Percentiles rank a stretch among this genome's conserved stretches.
Conservation (phyloP, 1,140 invertebrate species). For the Megalopta genalis region DNA sequence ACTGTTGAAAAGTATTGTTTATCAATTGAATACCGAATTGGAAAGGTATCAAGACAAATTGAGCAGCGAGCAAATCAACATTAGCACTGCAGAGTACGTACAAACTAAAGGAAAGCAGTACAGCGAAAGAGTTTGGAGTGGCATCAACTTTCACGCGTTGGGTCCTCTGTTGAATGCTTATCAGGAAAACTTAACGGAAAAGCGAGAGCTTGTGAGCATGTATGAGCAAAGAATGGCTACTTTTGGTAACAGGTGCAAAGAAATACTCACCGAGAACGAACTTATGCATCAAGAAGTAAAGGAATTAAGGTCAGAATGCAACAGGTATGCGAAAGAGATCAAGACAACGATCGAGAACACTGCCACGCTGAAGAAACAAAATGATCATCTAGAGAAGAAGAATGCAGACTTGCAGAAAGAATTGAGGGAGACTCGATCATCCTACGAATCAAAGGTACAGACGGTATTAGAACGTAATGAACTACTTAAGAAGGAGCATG, state of each 20-base stretch:
- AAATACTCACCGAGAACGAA: conserved; percentile 84
- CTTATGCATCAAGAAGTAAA: conserved; percentile 81
- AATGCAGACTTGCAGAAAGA: conserved; percentile 81
- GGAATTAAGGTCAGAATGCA: conserved; percentile 79
- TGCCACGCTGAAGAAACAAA: conserved; percentile 82
- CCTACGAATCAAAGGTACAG: conserved; percentile 83
- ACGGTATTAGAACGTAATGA: conserved; percentile 82
- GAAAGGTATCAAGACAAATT: conserved; percentile 85
- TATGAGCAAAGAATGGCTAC: conserved; percentile 83
- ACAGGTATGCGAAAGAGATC: conserved; percentile 73
- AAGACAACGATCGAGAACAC: conserved; percentile 79
- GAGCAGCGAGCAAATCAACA: conserved; percentile 61
- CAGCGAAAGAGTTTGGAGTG: conserved; percentile 78
- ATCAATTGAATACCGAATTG: conserved; percentile 84
- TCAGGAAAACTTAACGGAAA: conserved; percentile 84
- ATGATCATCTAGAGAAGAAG: conserved; percentile 80
- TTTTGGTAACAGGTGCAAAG: conserved; percentile 83
- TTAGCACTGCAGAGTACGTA: conserved; percentile 44
- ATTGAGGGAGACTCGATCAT: conserved; percentile 81
- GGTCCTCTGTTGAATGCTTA: conserved; percentile 85
- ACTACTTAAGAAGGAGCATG: conserved; percentile 81
- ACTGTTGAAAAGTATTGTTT: conserved; percentile 85
- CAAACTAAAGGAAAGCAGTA: conserved; percentile 59
- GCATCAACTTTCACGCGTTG: conserved; percentile 81
- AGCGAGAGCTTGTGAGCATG: conserved; percentile 83